Evolutionary conservation across 1,140 invertebrate species (phyloP), one percentile per base, ranked within the genome.

Genomic region (Pachyrhynchus sulphureomaculatus): DNA sequence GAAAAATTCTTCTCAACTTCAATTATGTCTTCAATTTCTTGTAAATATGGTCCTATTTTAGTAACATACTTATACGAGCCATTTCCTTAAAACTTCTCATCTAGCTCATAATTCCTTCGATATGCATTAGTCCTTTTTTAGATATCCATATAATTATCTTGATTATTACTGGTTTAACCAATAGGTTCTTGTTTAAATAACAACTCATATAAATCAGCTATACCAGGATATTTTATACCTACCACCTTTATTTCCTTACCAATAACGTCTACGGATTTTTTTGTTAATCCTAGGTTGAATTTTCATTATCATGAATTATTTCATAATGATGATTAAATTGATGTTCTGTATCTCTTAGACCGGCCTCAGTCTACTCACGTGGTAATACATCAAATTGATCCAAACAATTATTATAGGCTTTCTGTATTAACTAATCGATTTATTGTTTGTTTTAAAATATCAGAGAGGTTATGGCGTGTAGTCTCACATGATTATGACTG

Each of bases 81-180:
- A 5, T 4, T 5, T 12, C 34, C 34, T 36, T 36, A 12, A 44
- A 44, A 4, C 12, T 44, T 5, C 12, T 44, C 41, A 23, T 44
- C 18, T 2, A 15, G 41, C 6, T 44, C 21, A 18, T 44, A 12
- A 44, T 44, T 18, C 12, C 41, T 44, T 8, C 21, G 15, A 8
- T 20, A 44, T 44, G 41, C 41, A 44, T 44, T 44, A 44, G 41
- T 44, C 18, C 41, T 44, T 36, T 51, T 17, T 45, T 69, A 59
- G 33, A 69, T 68, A 10, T 66, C 36, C 48, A 53, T 60, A 66
- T 71, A 71, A 24, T 32, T 52, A 24, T 44, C 12, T 48, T 55
- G 48, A 60, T 70, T 65, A 26, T 44, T 33, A 32, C 39, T 12
- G 24, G 39, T 63, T 24, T 65, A 65, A 12, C 10, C 41, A 10